Percentiles rank a stretch among this genome's conserved stretches.
These are phyloP conservation scores for Zosterops lateralis DNA, from an alignment of 2,113 vertebrate species.

Conservation along the genomic window DNA sequence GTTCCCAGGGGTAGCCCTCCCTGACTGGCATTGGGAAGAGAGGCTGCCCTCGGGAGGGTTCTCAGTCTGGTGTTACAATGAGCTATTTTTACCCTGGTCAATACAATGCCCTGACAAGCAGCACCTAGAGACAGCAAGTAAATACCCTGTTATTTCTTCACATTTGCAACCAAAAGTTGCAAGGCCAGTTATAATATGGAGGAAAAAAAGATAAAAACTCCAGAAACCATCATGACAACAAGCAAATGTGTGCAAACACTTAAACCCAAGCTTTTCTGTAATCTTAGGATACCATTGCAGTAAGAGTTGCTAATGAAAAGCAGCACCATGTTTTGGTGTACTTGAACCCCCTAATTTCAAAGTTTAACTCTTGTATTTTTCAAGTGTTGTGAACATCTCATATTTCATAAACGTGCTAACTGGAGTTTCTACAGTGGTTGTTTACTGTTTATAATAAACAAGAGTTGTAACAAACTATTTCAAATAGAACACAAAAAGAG, in stretches of 20 bases:
- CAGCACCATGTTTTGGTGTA: neutral
- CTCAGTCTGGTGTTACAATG: neutral
- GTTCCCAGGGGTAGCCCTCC: neutral
- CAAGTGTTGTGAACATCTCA: neutral
- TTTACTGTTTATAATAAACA: neutral
- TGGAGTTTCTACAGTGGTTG: neutral
- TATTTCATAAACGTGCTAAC: neutral
- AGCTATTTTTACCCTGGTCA: neutral
- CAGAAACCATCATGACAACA: neutral
- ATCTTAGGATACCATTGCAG: neutral
- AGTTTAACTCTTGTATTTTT: neutral
- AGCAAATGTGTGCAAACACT: neutral
- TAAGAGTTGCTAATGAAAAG: neutral
- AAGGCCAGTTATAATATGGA: neutral
- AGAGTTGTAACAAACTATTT: constrained; percentile 30
- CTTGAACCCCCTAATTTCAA: neutral
- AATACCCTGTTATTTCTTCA: neutral
- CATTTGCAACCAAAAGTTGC: neutral
- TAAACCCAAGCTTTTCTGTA: neutral
- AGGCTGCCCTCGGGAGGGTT: accelerated
- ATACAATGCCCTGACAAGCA: neutral
- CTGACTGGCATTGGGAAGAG: neutral
- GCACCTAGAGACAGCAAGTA: neutral
- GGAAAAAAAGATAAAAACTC: neutral
- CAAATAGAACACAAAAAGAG: constrained; percentile 7